Evolutionary conservation across 2,888 invertebrate species (phyloP).

Genomic region (Plagodis dolabraria): DNA sequence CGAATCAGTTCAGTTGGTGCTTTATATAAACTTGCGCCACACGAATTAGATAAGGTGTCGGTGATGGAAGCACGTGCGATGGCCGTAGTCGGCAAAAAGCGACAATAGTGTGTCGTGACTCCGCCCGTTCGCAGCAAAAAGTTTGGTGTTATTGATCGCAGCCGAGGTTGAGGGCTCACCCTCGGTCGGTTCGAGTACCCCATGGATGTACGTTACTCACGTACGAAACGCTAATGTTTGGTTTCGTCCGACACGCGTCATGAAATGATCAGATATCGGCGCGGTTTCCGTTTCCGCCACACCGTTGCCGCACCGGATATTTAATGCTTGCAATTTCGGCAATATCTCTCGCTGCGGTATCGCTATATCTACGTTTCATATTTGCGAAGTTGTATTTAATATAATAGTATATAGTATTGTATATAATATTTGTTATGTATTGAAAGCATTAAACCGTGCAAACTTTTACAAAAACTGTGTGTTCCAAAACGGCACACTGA

Average conservation of each 20-base stretch:
- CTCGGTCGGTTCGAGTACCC: neutral
- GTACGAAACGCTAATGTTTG: neutral
- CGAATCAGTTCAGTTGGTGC: slow-evolving; percentile 24
- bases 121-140: slow-evolving; percentile 9
- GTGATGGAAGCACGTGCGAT: slow-evolving; percentile 21
- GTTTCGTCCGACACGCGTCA: neutral
- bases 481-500: too few relatives aligned
- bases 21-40: slow-evolving; percentile 18
- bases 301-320: slow-evolving; percentile 2
- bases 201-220: neutral
- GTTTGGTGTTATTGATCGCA: slow-evolving; percentile 8
- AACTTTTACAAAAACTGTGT: too few relatives aligned
- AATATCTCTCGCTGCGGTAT: neutral
- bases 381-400: neutral
- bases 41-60: slow-evolving; percentile 22
- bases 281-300: neutral
- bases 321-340: neutral
- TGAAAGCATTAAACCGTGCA: too few relatives aligned
- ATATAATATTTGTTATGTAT: too few relatives aligned
- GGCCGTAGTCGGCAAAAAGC: slow-evolving; percentile 19
- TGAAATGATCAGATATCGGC: neutral
- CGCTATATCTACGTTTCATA: neutral
- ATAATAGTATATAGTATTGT: too few relatives aligned
- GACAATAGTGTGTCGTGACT: slow-evolving; percentile 29
- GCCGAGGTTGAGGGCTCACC: neutral